Evolutionary conservation across 2,797 vertebrate species (phyloP).

Genomic region (Semotilus atromaculatus): DNA sequence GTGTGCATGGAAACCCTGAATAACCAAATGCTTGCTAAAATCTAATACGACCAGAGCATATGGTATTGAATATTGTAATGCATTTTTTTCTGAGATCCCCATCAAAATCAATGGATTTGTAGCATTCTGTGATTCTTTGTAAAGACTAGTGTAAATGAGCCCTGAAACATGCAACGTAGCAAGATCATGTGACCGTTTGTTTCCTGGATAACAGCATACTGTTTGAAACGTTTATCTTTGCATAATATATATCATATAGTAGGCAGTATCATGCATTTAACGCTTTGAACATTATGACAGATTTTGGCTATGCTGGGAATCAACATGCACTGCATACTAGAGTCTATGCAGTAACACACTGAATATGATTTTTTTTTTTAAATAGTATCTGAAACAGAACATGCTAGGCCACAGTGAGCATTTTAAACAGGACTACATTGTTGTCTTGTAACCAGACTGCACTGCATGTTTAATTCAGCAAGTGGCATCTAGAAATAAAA

Average conservation of each 20-base stretch:
- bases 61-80: not conserved
- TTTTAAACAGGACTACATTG: not conserved
- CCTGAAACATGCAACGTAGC: not conserved
- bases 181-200: not conserved
- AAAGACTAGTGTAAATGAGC: not conserved
- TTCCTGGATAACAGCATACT: not conserved
- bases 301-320: not conserved
- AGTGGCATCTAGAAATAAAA: not conserved
- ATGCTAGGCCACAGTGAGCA: not conserved
- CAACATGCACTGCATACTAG: not conserved
- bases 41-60: not conserved
- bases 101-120: not conserved
- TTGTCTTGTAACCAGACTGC: not conserved
- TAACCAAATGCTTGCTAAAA: not conserved
- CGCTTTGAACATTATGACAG: not conserved
- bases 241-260: not conserved
- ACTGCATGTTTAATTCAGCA: not conserved
- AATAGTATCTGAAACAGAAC: not conserved
- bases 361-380: not conserved
- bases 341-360: not conserved
- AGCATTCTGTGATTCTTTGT: not conserved
- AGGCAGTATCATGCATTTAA: not conserved
- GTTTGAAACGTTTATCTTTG: not conserved
- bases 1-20: not conserved
- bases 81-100: too few species aligned